Base-by-base conservation (phyloP, 2,113 vertebrate genomes). In the Seriola aureovittata region DNA sequence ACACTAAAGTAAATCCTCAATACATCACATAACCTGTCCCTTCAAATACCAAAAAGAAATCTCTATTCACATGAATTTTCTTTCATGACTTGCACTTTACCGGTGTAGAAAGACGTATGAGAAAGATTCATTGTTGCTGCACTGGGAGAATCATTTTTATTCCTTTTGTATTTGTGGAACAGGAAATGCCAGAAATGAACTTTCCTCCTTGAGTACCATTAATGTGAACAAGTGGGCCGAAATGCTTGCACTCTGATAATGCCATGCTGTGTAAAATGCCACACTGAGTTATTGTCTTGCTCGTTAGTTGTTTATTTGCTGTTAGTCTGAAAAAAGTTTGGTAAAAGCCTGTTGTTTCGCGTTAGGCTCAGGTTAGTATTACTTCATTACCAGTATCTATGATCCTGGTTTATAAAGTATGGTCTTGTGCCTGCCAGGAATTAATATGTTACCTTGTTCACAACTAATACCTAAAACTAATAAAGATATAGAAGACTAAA, bases 261-360 rank as follows among this genome's bases (percentile, higher is more conserved):
- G n/a, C 44, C 11, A 12, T 29, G 29, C 40, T 58, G 12, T 60
- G 12, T 68, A 65, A 63, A 58, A 72, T 52, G 44, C 42, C 48
- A 42, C 5, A 13, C 23, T 58, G 74, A 66, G 40, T 52, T 71
- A 44, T 57, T 68, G 68, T 78, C 29, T 62, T 44, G 17, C 69
- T 69, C 0, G 4, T 67, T 50, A 38, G 46, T 25, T 32, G 21
- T 60, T 74, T 59, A 42, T 68, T 74, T 75, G 23, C 19, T 68
- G 63, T 29, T 50, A 17, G 42, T 12, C 54, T 55, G n/a, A 11
- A 55, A 11, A 54, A 16, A 29, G 12, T 25, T 63, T 55, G 29
- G 32, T 25, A 57, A 75, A 80, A 52, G 46, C 10, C 21, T 54
- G n/a, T 42, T 19, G n/a, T 19, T 34, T 17, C 29, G 66, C 62